Evolutionary conservation across 2,888 invertebrate species (phyloP), one percentile per base, ranked within the genome.

Genomic region (Leptopilina syphax): DNA sequence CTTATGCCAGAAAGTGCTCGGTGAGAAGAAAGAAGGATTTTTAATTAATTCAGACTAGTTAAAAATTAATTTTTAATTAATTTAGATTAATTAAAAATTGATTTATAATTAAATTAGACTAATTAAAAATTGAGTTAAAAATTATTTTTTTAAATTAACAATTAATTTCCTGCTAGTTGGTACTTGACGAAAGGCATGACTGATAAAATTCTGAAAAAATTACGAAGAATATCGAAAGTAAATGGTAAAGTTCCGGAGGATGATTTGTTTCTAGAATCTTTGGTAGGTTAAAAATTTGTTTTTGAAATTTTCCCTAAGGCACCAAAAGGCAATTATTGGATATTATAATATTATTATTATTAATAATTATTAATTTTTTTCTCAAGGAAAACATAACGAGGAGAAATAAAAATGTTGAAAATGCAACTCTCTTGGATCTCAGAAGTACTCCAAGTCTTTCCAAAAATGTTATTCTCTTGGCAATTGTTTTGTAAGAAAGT

Each of bases 1-100:
- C 91, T 93, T 54, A 89, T 93, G 8, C 93, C 93, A 0, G 93
- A 93, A 86, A 93, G 93, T 86, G 93, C 93, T 44, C 90, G 93
- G 93, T 93, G 3, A 50, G 50, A 1, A 34, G 12, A 50, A 50
- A 50, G 9, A 10, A 50, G 50, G 2, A 44, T 18, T 18, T 18
- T 18, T 18, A 18, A 18, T 18, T 18, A 18, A 18, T 18, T 18
- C 18, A 18, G 18, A 18, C 18, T 18, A 18, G 18, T 18, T 18
- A 18, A 18, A 18, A 18, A 18, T 18, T 18, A 18, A 18, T 18
- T 18, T 18, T 18, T 18, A 18, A 18, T 18, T 18, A 18, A 18
- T 18, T 18, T 18, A 18, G 18, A 18, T 18, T 18, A 18, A 18
- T 18, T 18, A 18, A 18, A 18, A 18, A 18, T 18, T 18, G 18